Percentiles rank a stretch among this genome's conserved stretches.
Conservation (phyloP, 2,888 invertebrate species). For the Eueremaeus valkanovi region DNA sequence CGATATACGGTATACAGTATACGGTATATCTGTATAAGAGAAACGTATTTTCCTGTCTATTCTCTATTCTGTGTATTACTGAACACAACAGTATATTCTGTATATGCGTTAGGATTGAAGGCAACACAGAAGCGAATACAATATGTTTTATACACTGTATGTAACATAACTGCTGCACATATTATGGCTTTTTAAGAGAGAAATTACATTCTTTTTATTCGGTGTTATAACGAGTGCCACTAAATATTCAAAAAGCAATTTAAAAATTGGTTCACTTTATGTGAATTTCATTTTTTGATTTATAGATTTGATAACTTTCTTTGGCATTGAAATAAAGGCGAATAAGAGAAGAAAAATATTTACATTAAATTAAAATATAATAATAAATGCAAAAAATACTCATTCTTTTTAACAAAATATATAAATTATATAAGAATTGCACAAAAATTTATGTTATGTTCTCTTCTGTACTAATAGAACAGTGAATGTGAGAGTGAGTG, state of each 20-base stretch:
- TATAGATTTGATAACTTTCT: constrained; percentile 16
- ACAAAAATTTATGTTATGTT: not conserved
- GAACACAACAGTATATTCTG: not conserved
- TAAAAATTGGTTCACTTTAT: constrained; percentile 5
- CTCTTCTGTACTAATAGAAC: no score
- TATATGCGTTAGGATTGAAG: not conserved
- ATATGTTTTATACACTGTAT: not conserved
- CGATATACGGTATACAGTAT: no score
- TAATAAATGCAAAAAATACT: constrained; percentile 13
- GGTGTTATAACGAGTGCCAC: constrained; percentile 16
- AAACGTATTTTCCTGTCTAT: no score
- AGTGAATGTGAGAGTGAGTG: not conserved
- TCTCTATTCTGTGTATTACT: no score
- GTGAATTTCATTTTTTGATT: constrained; percentile 2
- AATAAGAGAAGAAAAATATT: not conserved
- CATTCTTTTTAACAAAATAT: not conserved
- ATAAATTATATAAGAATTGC: constrained; percentile 8
- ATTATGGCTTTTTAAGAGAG: not conserved
- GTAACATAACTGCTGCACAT: not conserved
- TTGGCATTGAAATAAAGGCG: constrained; percentile 11
- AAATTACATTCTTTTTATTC: constrained; percentile 18
- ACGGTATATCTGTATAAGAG: no score
- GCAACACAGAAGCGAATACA: not conserved
- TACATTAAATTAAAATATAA: constrained; percentile 10
- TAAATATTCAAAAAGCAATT: constrained; percentile 28